Evolutionary conservation across 1,140 invertebrate species (phyloP), one percentile per base, ranked within the genome.

Genomic region (Pectinophora gossypiella): DNA sequence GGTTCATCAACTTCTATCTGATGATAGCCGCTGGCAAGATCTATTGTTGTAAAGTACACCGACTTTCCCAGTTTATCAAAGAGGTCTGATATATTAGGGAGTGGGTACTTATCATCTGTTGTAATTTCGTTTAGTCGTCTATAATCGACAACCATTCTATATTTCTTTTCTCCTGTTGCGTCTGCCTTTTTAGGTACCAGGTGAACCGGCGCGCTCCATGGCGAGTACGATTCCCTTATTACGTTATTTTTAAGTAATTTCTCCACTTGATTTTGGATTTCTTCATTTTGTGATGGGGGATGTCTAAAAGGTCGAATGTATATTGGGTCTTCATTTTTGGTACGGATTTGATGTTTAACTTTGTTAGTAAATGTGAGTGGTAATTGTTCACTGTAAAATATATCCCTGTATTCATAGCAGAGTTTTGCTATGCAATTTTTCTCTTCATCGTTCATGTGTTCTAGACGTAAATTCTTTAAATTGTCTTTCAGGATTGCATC

Each of bases 11-110:
- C 48, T 16, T 62, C 51, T 5, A 90, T 68, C 56, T 91, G 89
- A 61, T 80, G 87, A 45, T 56, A 59, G 3, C 89, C 90, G 35
- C 64, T 74, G 3, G 51, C 62, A 12, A 88, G 52, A 65, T 80
- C 79, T 2, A 82, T 23, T 0, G 67, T 67, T 0, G 65, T 55
- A 15, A 78, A 70, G 22, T 64, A 77, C 23, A 54, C 32, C 0
- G 52, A 54, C 0, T 58, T 59, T n/a, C 54, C 53, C 12, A 90
- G 42, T 5, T 53, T 56, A 47, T 83, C 64, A 3, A 91, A 56
- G 9, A 76, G 72, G 16, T 85, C 76, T 20, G 85, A 72, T 3
- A 23, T 64, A 36, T 87, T 72, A 1, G 90, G 89, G 5, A 91
- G 48, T 0, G 90, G 90, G 62, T 76, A 91, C 7, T 56, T 49